Percentiles rank a stretch among this genome's conserved stretches.
Conservation (phyloP, 1,140 invertebrate genomes). For the Caerostris extrusa region DNA sequence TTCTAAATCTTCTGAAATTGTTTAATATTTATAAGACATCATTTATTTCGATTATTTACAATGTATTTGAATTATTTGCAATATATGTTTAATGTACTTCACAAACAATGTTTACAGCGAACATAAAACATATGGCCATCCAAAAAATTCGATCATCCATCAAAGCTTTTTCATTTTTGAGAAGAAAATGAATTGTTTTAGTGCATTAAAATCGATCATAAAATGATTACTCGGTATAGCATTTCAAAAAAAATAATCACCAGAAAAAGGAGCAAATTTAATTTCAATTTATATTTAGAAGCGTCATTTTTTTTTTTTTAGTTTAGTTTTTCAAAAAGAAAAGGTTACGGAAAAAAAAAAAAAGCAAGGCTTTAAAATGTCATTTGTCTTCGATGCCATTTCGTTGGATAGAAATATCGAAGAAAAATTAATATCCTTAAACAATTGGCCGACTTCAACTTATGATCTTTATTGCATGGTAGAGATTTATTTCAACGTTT, state of each 20-base stretch:
- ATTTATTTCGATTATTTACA: too few species aligned
- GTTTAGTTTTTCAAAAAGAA: neutral
- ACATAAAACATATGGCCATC: too few species aligned
- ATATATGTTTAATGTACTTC: too few species aligned
- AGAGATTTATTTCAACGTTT: neutral
- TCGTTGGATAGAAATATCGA: neutral
- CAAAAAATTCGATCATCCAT: too few species aligned
- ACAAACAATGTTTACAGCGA: too few species aligned
- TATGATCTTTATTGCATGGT: neutral
- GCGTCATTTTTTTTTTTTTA: neutral
- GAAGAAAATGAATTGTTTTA: neutral
- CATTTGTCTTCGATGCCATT: neutral
- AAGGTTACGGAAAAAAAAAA: neutral
- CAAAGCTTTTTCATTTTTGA: too few species aligned
- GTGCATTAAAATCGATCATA: neutral
- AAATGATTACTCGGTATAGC: neutral
- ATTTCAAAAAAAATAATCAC: neutral
- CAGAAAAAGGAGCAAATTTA: neutral
- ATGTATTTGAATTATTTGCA: too few species aligned
- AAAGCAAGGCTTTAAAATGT: neutral
- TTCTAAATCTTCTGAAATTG: too few species aligned
- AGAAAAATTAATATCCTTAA: constrained; percentile 32
- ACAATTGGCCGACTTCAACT: neutral
- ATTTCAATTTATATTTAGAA: neutral
- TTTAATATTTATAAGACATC: too few species aligned